Evolutionary conservation across 2,888 invertebrate genomes (phyloP), one percentile per base, ranked within the genome.

Genomic region (Cheilosia grossa): DNA sequence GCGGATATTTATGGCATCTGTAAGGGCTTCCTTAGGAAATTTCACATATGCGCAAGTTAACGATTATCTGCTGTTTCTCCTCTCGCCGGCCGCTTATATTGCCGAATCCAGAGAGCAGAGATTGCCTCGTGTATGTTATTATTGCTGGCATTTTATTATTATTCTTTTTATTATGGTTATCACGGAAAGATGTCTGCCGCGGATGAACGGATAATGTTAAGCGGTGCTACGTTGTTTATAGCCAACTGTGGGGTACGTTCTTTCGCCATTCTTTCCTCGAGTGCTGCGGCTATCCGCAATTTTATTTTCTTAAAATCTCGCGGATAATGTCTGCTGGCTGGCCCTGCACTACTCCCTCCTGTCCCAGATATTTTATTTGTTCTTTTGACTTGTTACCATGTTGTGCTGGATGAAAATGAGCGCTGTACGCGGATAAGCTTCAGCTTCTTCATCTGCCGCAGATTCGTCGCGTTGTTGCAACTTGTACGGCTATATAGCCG

Each of bases 121-220:
- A 54, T 74, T 49, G 61, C 61, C 61, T 54, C 61, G 42, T 40
- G 58, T 74, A 58, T 74, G 53, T 70, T 69, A 78, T 83, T 83
- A 69, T 66, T 74, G 73, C 30, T 79, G 69, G 69, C 58, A 83
- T 79, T 83, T 82, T 82, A 78, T 79, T 83, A 74, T 81, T 81
- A 67, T 69, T 78, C 73, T 79, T 83, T 74, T 81, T 81, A 73
- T 73, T 82, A 59, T 77, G 74, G 73, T 79, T 83, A 83, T 83
- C 83, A 69, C 47, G 51, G 51, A 30, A 58, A 79, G 73, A 83
- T 83, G 83, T 66, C 69, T 69, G 58, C 78, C 51, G 54, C 67
- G 72, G 47, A 82, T 61, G 64, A 74, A 64, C 73, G 79, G 83
- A 79, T 83, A 79, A 74, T 74, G 69, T 56, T 73, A 83, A 69